Evolutionary conservation across 2,888 invertebrate genomes (phyloP).

Genomic region (Napeogenes sylphis): DNA sequence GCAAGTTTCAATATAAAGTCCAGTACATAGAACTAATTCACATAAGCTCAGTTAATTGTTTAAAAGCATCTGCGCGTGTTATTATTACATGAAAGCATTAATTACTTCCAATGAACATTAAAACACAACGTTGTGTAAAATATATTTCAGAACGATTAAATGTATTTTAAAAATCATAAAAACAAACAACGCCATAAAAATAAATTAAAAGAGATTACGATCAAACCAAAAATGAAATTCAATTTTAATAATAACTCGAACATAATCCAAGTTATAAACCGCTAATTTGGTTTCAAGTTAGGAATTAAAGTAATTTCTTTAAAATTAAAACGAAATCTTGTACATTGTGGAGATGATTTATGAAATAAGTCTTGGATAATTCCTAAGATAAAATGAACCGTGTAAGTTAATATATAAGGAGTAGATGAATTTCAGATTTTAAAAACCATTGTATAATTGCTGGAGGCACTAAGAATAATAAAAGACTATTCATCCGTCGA

Average conservation of each 20-base stretch:
- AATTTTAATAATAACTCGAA: not conserved
- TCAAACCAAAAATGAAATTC: not conserved
- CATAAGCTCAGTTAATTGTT: conserved; percentile 46
- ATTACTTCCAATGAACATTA: conserved; percentile 12
- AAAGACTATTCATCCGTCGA: not conserved
- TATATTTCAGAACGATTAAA: not conserved
- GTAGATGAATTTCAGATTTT: too few relatives aligned
- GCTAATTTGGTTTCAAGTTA: too few relatives aligned
- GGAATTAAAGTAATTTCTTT: not conserved
- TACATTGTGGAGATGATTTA: conserved; percentile 1
- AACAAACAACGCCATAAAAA: not conserved
- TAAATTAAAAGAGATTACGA: not conserved
- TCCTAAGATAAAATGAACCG: too few relatives aligned
- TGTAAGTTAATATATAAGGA: too few relatives aligned
- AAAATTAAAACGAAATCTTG: not conserved
- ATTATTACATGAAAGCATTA: conserved; percentile 18
- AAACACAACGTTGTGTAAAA: conserved; percentile 1
- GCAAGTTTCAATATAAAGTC: conserved; percentile 14
- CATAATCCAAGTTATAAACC: too few relatives aligned
- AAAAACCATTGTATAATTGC: not conserved
- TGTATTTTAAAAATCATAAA: not conserved
- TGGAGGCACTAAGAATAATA: not conserved
- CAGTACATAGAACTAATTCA: conserved; percentile 9
- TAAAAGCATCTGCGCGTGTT: conserved; percentile 45
- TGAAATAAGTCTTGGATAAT: not conserved